Base-by-base conservation (phyloP, 1,140 invertebrate genomes). In the Marisa cornuarietis region DNA sequence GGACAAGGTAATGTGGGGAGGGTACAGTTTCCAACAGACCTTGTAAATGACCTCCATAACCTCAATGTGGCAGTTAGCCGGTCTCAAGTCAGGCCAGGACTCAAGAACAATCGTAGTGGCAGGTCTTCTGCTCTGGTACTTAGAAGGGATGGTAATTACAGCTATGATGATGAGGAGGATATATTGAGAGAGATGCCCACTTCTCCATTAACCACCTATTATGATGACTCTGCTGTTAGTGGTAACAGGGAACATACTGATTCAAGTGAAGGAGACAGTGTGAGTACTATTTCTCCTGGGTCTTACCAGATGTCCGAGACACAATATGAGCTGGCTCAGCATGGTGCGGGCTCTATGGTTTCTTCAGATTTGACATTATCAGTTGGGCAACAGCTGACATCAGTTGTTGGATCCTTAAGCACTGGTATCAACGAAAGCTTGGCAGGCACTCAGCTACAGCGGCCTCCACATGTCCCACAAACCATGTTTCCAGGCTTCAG, bases 401-500 rank as follows among this genome's bases (percentile, higher is more conserved):
- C 54, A 58, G 54, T 58, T 11, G 54, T 58, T 4, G 54, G 54
- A 58, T 58, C 54, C 54, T 58, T 58, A 8, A 58, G 54, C 54
- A 11, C 16, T 18, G 16, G 54, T 18, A 58, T 18, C 11, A 58
- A 58, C 8, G 54, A 58, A 11, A 58, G 54, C 16, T 58, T 58
- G 54, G 11, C 54, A 58, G 54, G 54, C 11, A 58, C 54, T 14
- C 54, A 58, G 54, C 58, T 14, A 49, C 58, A 63, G 52, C 74
- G 20, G 18, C 16, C 16, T 10, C 58, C 51, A 4, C 18, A 31
- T 10, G n/a, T 63, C 8, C n/a, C 65, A 51, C 31, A 9, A n/a
- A 54, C 24, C 18, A 51, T 24, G 18, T 68, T 77, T 63, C 65
- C 65, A 54, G 79, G 81, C 10, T 81, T 81, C 74, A 73, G 71